Base-by-base conservation (phyloP, 2,113 vertebrate species). In the Herpailurus yagouaroundi region DNA sequence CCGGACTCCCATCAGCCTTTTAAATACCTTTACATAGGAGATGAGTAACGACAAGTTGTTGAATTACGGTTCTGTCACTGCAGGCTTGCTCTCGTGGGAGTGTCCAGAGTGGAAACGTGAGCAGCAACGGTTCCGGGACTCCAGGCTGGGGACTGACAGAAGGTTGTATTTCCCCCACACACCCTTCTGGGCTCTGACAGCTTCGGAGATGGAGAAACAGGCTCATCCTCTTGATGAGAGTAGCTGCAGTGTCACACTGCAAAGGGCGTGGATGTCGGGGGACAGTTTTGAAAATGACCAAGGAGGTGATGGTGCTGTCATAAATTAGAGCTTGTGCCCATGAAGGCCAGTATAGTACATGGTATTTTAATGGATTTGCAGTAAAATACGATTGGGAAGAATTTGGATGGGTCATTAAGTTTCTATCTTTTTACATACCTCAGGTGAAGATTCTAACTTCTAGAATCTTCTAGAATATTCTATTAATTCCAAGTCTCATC, bases 101-200 rank as follows among this genome's bases (percentile, higher is more conserved):
- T 6, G 0, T 23, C 21, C 3, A 12, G 14, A 45, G 7, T 25
- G 33, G 60, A 14, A 9, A 10, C 0, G 0, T 10, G 29, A 23
- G 15, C 31, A 12, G 3, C 6, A 25, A 15, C 12, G 9, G 25
- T 21, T 33, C 29, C 1, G 4, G 14, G 14, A 15, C 10, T 60
- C 57, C 12, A 25, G 25, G 25, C 19, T 5, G 36, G 27, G 31
- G 57, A 11, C 11, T 3, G 5, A 12, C 3, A 7, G 1, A 36
- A 21, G 4, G 91, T 31, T n/a, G 5, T 4, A 1, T 13, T 63
- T 29, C 27, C 60, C 29, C 25, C 13, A 1, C 38, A 23, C 4
- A 11, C 36, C 5, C 1, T 6, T 45, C 4, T 9, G 60, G 27
- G 55, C 29, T 19, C 55, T 60, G 11, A 21, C 1, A 3, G 15